These are phyloP conservation scores for Leptopilina clavipes DNA, from an alignment of 1,140 invertebrate species.

Conservation along the genomic window DNA sequence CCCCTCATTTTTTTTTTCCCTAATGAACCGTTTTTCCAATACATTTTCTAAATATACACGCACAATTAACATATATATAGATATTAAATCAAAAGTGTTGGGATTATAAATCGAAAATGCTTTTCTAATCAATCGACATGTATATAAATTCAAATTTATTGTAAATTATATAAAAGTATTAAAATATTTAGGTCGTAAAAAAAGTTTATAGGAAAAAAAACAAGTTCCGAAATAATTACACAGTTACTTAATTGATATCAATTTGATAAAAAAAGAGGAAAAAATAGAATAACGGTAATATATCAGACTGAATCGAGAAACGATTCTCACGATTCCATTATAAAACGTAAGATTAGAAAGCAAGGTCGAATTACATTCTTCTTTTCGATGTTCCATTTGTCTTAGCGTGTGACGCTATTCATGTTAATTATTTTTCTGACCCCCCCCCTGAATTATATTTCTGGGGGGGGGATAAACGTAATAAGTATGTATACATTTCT, in stretches of 20 bases:
- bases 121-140: too few relatives aligned
- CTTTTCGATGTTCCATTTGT: slow-evolving; percentile 5
- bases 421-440: not conserved
- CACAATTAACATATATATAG: too few relatives aligned
- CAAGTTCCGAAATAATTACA: not conserved
- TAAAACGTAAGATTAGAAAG: slow-evolving; percentile 27
- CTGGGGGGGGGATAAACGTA: not conserved
- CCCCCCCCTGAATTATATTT: too few relatives aligned
- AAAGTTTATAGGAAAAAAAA: not conserved
- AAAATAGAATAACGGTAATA: slow-evolving; percentile 4
- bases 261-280: not conserved
- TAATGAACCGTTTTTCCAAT: too few relatives aligned
- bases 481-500: too few relatives aligned
- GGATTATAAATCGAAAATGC: too few relatives aligned
- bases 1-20: too few relatives aligned
- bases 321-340: slow-evolving; percentile 23
- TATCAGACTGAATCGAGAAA: not conserved
- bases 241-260: not conserved
- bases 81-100: too few relatives aligned
- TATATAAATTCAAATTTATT: too few relatives aligned
- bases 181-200: too few relatives aligned
- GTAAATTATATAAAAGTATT: too few relatives aligned
- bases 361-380: slow-evolving; percentile 31
- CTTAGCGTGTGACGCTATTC: not conserved
- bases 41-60: too few relatives aligned